These are phyloP conservation scores for Rotaria macrura DNA, from an alignment of 2,888 invertebrate genomes.

Conservation along the genomic window DNA sequence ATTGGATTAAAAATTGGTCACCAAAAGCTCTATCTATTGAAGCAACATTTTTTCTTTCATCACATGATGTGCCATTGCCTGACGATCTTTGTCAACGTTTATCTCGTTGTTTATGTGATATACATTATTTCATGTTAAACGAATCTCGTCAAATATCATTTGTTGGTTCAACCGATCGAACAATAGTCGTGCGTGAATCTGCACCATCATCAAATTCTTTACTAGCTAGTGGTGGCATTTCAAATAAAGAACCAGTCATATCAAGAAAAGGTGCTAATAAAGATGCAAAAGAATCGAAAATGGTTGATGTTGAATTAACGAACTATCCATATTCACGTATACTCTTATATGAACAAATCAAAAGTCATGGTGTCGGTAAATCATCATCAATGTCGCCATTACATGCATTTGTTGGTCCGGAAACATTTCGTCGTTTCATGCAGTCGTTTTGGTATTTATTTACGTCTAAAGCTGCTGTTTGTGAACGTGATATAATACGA, in stretches of 20 bases:
- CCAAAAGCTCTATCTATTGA: conserved; percentile 44
- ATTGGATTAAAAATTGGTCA: conserved; percentile 49
- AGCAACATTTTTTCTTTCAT: conserved; percentile 45
- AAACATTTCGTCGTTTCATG: conserved; percentile 46
- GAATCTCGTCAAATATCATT: conserved; percentile 48
- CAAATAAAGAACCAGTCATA: conserved; percentile 13
- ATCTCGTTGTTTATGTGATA: conserved; percentile 45
- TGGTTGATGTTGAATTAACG: conserved; percentile 38
- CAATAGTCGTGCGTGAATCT: conserved; percentile 34
- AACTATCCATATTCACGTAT: conserved; percentile 48
- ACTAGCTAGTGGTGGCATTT: conserved; percentile 31
- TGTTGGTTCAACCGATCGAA: conserved; percentile 44
- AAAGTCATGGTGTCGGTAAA: conserved; percentile 37
- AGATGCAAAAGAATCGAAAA: not conserved
- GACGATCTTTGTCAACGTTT: conserved; percentile 36
- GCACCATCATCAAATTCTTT: not conserved
- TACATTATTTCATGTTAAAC: conserved; percentile 46
- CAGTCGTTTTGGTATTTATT: conserved; percentile 45
- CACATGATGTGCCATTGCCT: conserved; percentile 34
- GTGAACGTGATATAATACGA: conserved; percentile 43
- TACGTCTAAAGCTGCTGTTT: conserved; percentile 41
- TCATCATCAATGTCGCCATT: conserved; percentile 38
- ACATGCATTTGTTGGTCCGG: conserved; percentile 47
- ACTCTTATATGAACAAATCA: conserved; percentile 46
- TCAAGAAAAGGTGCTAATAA: conserved; percentile 20